These are phyloP conservation scores for Musca vetustissima DNA, from an alignment of 1,140 invertebrate species.

Conservation along the genomic window DNA sequence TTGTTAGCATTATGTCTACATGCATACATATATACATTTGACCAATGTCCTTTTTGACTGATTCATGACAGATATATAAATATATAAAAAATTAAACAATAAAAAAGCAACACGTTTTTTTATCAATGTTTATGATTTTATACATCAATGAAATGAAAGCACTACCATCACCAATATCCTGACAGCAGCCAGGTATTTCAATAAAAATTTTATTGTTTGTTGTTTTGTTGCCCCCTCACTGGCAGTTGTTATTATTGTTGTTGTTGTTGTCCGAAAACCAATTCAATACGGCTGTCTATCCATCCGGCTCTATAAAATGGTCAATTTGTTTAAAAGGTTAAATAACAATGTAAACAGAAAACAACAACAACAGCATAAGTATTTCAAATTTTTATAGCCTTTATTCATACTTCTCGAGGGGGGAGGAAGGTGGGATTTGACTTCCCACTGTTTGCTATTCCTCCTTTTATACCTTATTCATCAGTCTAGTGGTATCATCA, in stretches of 20 bases:
- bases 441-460: too few species aligned
- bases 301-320: constrained; percentile 7
- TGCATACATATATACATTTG: too few species aligned
- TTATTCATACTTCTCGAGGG: neutral
- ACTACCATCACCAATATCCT: neutral
- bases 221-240: neutral
- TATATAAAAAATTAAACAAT: neutral
- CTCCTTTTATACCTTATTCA: too few species aligned
- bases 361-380: neutral
- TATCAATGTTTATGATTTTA: constrained; percentile 16
- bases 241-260: neutral
- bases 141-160: constrained; percentile 17
- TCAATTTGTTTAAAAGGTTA: constrained; percentile 21
- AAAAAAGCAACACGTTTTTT: neutral
- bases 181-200: neutral
- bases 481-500: too few species aligned
- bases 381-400: neutral
- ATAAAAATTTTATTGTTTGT: neutral
- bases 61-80: too few species aligned
- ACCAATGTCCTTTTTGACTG: too few species aligned
- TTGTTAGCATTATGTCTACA: too few species aligned
- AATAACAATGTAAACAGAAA: constrained; percentile 18
- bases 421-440: too few species aligned
- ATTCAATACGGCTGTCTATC: neutral
- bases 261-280: too few species aligned